Conservation (phyloP, 1,140 invertebrate genomes). For the Drosophila trapezifrons region DNA sequence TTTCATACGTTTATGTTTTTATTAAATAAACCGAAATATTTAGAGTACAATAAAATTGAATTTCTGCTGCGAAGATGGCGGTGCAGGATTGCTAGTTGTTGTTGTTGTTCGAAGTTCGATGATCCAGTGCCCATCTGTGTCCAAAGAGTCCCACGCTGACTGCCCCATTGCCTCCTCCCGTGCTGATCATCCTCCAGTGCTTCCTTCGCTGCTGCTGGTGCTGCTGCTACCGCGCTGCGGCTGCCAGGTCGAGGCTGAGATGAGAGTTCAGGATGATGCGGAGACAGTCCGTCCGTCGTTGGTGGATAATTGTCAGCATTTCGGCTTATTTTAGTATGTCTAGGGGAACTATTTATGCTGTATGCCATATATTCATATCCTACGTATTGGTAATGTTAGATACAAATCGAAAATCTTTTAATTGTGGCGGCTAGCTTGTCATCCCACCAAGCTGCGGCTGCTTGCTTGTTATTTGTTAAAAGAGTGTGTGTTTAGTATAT, state of each 20-base stretch:
- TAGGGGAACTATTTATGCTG: constrained; percentile 70
- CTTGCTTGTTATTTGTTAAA: constrained; percentile 63
- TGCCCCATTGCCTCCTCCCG: constrained; percentile 7
- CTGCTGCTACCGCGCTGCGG: constrained; percentile 4
- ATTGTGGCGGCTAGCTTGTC: constrained; percentile 54
- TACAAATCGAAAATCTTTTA: constrained; percentile 75
- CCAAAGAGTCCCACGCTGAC: constrained; percentile 40
- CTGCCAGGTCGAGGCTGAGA: constrained; percentile 1
- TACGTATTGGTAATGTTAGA: constrained; percentile 82
- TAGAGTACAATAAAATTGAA: constrained; percentile 83
- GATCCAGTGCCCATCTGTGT: constrained; percentile 37
- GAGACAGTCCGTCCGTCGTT: constrained; percentile 34
- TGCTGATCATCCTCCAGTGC: constrained; percentile 2
- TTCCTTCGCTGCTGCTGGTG: neutral
- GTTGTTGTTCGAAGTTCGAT: constrained; percentile 35
- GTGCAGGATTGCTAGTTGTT: constrained; percentile 34
- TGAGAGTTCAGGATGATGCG: constrained; percentile 5
- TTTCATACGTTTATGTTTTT: constrained; percentile 80
- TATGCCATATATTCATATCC: constrained; percentile 79
- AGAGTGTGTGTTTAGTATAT: constrained; percentile 54
- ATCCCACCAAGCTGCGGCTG: constrained; percentile 41
- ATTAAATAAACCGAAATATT: constrained; percentile 84
- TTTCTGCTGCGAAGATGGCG: constrained; percentile 71
- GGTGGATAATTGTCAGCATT: constrained; percentile 63
- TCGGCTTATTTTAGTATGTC: constrained; percentile 77